Evolutionary conservation across 1,140 invertebrate species (phyloP).

Genomic region (Medauroidea extradentata): DNA sequence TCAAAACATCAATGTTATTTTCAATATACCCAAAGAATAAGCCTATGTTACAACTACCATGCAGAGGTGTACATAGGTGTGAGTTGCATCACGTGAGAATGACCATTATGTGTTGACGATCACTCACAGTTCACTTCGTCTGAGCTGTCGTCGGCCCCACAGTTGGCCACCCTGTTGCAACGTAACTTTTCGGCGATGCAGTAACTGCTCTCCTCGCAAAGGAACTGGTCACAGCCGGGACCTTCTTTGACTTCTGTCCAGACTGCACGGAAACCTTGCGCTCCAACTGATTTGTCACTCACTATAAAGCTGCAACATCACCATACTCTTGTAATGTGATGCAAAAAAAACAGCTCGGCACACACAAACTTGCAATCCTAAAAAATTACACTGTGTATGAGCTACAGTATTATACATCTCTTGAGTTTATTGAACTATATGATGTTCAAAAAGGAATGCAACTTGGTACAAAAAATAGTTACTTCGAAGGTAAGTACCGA

Average conservation of each 20-base stretch:
- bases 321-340: constrained; percentile 19
- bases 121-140: constrained; percentile 81
- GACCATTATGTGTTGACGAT: not conserved
- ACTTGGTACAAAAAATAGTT: no score
- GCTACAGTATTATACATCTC: no score
- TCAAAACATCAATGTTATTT: not conserved
- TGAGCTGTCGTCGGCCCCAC: constrained; percentile 69
- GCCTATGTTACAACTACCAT: no score
- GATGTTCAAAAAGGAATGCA: no score
- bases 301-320: constrained; percentile 65
- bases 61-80: no score
- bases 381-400: not conserved
- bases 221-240: constrained; percentile 54
- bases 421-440: no score
- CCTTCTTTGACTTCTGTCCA: constrained; percentile 79
- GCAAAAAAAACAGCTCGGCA: constrained; percentile 12
- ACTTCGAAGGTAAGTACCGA: no score
- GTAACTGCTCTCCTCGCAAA: constrained; percentile 62
- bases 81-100: not conserved
- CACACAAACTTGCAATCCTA: not conserved
- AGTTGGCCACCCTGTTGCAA: constrained; percentile 76
- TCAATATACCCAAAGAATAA: not conserved
- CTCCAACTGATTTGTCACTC: constrained; percentile 77
- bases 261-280: constrained; percentile 77
- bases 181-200: constrained; percentile 74